Base-by-base conservation (phyloP, 1,140 invertebrate genomes). In the Diorhabda elongata region DNA sequence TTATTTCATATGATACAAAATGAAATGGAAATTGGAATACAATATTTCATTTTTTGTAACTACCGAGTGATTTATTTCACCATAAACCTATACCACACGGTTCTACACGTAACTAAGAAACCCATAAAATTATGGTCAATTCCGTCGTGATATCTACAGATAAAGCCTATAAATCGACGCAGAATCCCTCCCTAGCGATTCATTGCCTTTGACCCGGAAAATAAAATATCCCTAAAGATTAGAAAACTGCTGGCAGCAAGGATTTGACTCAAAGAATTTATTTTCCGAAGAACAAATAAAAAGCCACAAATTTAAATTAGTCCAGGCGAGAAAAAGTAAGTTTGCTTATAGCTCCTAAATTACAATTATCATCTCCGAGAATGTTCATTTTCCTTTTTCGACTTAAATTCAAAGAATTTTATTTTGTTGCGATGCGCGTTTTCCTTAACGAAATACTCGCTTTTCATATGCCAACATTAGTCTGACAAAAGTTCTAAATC, bases 51-150 rank as follows among this genome's bases (percentile, higher is more conserved):
- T 26, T 26, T 26, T 26, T 26, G 26, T 26, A 26, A 26, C 26
- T 26, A 26, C 26, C 26, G 26, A 26, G 1, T 26, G 26, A 26
- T 26, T 26, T 26, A 26, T 26, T 26, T 26, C 26, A 26, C 26
- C 26, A 26, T 26, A 26, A 26, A 26, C 26, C 26, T 26, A 26
- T 26, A 26, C 26, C 26, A 26, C 26, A 26, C 26, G 26, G 26
- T 52, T 52, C 47, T 8, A n/a, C 47, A 52, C 47, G 47, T 52
- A 52, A 52, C 47, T 52, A 8, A 52, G 47, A n/a, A 52, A n/a
- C 47, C 47, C 47, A 52, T 52, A 52, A 52, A 52, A 52, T 52
- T 52, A 52, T 52, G 47, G 47, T 52, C 47, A 52, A 52, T 52
- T 52, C n/a, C 47, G 47, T 52, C 47, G 47, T 52, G 6, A 6